phyloP scores from a whole-genome alignment of 1,140 invertebrate genomes.

The Drosophila ananassae region DNA sequence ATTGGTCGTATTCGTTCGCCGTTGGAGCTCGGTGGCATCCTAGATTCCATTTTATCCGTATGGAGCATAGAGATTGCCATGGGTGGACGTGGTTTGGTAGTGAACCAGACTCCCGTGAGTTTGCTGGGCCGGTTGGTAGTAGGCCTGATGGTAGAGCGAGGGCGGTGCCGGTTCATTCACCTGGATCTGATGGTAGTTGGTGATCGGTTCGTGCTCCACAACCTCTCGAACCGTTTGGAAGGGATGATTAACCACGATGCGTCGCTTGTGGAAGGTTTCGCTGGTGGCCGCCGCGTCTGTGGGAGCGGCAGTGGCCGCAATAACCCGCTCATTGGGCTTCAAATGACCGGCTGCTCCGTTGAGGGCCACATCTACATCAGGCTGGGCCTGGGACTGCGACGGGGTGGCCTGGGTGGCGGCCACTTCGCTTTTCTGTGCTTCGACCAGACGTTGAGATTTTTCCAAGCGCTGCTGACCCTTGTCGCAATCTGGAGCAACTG shows the following conservation, averaged over 20 bases:
- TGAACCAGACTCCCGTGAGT: conserved; percentile 74
- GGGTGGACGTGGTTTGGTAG: conserved; percentile 50
- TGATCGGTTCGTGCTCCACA: conserved; percentile 86
- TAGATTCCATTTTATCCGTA: conserved; percentile 28
- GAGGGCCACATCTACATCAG: conserved; percentile 64
- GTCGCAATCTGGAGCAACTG: conserved; percentile 67
- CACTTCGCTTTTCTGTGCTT: conserved; percentile 84
- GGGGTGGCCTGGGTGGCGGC: conserved; percentile 85
- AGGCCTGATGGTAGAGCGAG: conserved; percentile 69
- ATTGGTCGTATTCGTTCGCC: conserved; percentile 27
- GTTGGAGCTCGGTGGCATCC: not conserved
- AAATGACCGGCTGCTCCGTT: conserved; percentile 69
- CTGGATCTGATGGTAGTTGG: conserved; percentile 85
- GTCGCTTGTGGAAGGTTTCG: conserved; percentile 86
- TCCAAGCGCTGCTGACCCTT: conserved; percentile 24
- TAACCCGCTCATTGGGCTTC: conserved; percentile 84
- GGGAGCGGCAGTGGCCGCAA: conserved; percentile 86
- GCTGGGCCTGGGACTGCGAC: conserved; percentile 40
- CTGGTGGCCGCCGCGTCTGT: conserved; percentile 84
- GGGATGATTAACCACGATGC: conserved; percentile 87
- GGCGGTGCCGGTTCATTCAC: conserved; percentile 83
- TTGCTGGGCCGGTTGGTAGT: conserved; percentile 65
- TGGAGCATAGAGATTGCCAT: conserved; percentile 56
- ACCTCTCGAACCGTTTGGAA: conserved; percentile 87
- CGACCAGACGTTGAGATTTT: conserved; percentile 65